These are phyloP conservation scores for Gymnobelideus leadbeateri DNA, from an alignment of 2,113 vertebrate genomes.

Conservation along the genomic window DNA sequence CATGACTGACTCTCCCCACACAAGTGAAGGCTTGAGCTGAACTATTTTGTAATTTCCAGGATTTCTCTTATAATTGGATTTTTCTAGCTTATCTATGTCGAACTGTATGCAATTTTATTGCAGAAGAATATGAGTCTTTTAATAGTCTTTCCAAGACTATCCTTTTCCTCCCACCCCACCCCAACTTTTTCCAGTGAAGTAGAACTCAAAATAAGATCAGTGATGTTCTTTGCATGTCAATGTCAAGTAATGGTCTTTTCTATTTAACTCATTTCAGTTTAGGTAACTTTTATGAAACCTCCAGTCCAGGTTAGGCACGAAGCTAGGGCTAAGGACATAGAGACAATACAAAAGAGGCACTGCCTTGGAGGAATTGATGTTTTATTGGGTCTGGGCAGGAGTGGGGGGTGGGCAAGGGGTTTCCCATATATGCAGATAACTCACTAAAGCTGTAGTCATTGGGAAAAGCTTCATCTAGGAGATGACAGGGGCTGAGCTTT, in stretches of 20 bases:
- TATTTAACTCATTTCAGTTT: background rate
- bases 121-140: background rate
- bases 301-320: background rate
- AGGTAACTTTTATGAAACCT: background rate
- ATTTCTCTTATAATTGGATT: conserved; percentile 1
- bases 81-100: background rate
- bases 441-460: background rate
- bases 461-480: background rate
- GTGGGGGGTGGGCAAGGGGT: background rate
- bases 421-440: background rate
- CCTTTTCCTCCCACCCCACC: background rate
- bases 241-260: background rate
- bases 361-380: background rate
- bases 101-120: background rate
- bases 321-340: background rate
- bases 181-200: background rate
- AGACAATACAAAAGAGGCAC: background rate
- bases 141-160: background rate
- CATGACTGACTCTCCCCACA: background rate
- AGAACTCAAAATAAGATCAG: background rate
- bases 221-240: background rate
- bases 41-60: background rate
- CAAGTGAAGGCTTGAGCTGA: background rate
- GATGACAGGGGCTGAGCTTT: background rate
- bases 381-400: background rate